Evolutionary conservation across 2,113 vertebrate species (phyloP), one percentile per base, ranked within the genome.

Genomic region (Microtus montanus): DNA sequence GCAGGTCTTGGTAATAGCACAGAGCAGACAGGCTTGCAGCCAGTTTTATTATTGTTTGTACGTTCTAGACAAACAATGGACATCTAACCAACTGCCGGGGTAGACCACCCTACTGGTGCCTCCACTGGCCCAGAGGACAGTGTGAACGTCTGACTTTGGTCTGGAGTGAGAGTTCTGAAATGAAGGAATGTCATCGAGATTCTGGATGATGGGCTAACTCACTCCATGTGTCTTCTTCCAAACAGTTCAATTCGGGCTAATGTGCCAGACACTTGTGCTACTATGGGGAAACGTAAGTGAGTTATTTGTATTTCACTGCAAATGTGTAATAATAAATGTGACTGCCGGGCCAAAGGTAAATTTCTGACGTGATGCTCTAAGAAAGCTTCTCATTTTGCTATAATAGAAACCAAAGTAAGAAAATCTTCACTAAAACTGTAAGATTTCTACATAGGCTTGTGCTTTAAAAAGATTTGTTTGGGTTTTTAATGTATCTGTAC

Each of bases 201-300:
- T 68, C 6, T 15, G 83, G 66, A 73, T 54, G 84, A 91, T 35
- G 90, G 95, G 35, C 80, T 87, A 90, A 95, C 79, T 87, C 74
- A 54, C 84, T 95, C 91, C 90, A 30, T 87, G 87, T 94, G 93
- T 90, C 79, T 79, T 89, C 79, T 35, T 94, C 78, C 85, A 66
- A 90, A 54, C 41, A 87, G 58, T 47, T 91, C 89, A 82, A 93
- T 83, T 92, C 89, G 92, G 52, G 82, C 70, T 82, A 91, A 64
- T n/a, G 87, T 26, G n/a, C 80, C 91, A 70, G 78, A 77, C 75
- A 87, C 87, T 83, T 91, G 61, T 33, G 78, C 80, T 82, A 91
- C 63, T 86, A 63, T 7, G 61, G 52, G 78, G 5, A 58, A 94
- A 88, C 89, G 77, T 74, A 92, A 95, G 93, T 13, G 71, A 90